These are phyloP conservation scores for Pilophorus perplexus DNA, from an alignment of 2,888 invertebrate species.

Conservation along the genomic window DNA sequence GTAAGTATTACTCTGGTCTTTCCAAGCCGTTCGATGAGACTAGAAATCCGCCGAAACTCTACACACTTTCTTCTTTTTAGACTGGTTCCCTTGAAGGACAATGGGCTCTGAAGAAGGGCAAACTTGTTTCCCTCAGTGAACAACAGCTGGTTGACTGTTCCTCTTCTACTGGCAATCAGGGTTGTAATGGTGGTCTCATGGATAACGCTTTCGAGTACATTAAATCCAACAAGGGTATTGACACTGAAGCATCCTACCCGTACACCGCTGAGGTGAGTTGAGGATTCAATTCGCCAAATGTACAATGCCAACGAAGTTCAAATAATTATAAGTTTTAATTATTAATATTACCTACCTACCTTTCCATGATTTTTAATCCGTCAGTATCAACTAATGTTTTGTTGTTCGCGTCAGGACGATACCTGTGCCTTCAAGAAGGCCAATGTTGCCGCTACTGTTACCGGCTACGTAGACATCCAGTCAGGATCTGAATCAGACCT, in stretches of 20 bases:
- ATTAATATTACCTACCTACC: no score
- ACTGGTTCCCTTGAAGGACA: slow-evolving; percentile 61
- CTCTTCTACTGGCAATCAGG: slow-evolving; percentile 56
- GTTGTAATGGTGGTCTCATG: slow-evolving; percentile 59
- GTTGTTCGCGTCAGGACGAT: slow-evolving; percentile 6
- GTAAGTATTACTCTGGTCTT: slow-evolving; percentile 62
- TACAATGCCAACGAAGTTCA: no score
- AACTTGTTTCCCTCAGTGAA: slow-evolving; percentile 57
- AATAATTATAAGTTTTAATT: no score
- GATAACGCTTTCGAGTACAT: slow-evolving; percentile 57
- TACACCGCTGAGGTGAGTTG: slow-evolving; percentile 51
- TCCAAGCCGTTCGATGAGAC: no score
- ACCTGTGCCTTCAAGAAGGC: slow-evolving; percentile 60
- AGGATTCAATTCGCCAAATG: not conserved
- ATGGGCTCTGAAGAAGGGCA: slow-evolving; percentile 55
- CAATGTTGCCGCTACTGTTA: slow-evolving; percentile 72
- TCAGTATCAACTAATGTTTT: not conserved
- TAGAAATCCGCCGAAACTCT: no score
- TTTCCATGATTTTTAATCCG: no score
- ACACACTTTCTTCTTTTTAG: slow-evolving; percentile 52
- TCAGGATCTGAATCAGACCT: slow-evolving; percentile 69
- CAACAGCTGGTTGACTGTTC: slow-evolving; percentile 61
- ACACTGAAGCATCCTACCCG: slow-evolving; percentile 59
- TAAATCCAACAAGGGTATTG: slow-evolving; percentile 58
- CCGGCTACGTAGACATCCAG: slow-evolving; percentile 74